phyloP scores from a whole-genome alignment of 2,113 vertebrate species.

The Heloderma charlesbogerti region DNA sequence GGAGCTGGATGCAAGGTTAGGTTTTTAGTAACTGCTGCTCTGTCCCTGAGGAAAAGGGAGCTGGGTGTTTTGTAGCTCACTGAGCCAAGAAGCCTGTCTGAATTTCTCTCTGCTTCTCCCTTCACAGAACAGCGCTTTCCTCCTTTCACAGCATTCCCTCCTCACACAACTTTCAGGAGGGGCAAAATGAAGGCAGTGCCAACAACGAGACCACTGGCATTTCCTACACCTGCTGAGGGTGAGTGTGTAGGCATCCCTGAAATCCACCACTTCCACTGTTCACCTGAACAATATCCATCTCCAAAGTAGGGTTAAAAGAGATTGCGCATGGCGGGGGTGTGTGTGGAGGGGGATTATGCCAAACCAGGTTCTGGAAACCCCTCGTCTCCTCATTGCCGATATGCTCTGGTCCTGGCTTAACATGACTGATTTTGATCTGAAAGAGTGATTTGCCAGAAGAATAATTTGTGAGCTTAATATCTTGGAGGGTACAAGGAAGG shows the following conservation, averaged over 20 bases:
- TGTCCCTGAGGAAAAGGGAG: neutral
- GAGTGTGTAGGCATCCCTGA: neutral
- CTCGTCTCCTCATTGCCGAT: neutral
- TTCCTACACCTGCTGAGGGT: slow-evolving; percentile 10
- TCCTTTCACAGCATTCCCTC: neutral
- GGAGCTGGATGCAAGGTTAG: neutral
- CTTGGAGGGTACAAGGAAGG: neutral
- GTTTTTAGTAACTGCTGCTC: neutral
- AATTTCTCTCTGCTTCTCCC: neutral
- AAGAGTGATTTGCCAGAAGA: neutral
- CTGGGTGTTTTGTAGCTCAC: neutral
- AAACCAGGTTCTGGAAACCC: neutral
- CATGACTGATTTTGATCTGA: neutral
- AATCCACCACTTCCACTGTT: neutral
- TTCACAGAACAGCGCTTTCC: slow-evolving; percentile 17
- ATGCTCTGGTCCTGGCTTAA: neutral
- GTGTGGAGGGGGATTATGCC: too few relatives aligned
- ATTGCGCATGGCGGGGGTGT: neutral
- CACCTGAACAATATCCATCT: neutral
- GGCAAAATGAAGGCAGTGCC: neutral
- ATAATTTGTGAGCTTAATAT: neutral
- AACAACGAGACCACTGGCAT: neutral
- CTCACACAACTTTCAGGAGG: neutral
- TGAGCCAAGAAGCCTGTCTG: neutral
- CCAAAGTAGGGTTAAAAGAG: neutral